phyloP scores from a whole-genome alignment of 2,797 vertebrate species.

The Triplophysa yarkandensis region DNA sequence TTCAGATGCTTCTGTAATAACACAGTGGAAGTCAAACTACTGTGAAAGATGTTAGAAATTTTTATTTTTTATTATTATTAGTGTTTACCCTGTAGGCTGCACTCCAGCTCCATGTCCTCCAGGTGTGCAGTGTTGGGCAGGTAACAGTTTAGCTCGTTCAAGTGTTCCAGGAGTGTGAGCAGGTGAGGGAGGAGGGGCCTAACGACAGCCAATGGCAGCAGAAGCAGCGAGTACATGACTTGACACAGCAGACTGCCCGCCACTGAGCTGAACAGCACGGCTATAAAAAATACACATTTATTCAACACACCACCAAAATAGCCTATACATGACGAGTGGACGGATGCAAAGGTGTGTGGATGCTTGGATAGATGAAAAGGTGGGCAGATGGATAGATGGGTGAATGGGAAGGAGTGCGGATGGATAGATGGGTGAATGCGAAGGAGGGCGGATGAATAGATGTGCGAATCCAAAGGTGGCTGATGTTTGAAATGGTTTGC shows the following conservation, averaged over 20 bases:
- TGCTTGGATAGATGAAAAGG: background rate
- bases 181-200: constrained; percentile 78
- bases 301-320: background rate
- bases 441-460: background rate
- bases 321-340: background rate
- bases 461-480: too few species aligned
- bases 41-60: background rate
- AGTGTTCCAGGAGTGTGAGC: constrained; percentile 75
- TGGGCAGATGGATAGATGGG: background rate
- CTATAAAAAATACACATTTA: constrained; percentile 59
- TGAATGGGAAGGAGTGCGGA: background rate
- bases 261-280: constrained; percentile 78
- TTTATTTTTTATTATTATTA: background rate
- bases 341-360: background rate
- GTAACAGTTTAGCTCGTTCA: constrained; percentile 78
- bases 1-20: constrained; percentile 65
- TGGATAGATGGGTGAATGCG: background rate
- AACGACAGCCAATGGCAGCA: constrained; percentile 75
- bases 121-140: constrained; percentile 73
- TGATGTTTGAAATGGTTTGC: background rate
- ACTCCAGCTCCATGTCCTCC: constrained; percentile 75
- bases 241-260: constrained; percentile 81
- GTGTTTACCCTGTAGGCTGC: constrained; percentile 57
- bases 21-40: background rate
- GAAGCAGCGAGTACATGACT: constrained; percentile 79